Evolutionary conservation across 1,140 invertebrate genomes (phyloP).

Genomic region (Schlechtendalia chinensis): DNA sequence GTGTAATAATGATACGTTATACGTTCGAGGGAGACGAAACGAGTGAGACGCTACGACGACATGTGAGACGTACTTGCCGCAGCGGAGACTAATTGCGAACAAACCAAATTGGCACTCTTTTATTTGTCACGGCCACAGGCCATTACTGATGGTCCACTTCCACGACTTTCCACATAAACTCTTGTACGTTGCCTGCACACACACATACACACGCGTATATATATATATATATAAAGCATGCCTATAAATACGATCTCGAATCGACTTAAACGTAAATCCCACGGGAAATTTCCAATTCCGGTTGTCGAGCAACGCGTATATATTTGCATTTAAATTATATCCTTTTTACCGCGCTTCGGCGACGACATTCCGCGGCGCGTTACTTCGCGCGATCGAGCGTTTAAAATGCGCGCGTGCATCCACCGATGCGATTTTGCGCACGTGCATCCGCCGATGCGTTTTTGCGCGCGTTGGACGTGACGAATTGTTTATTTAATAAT

Average conservation of each 20-base stretch:
- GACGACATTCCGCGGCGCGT: not conserved
- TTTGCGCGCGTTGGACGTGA: not conserved
- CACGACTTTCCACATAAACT: too few species aligned
- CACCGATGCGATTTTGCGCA: constrained; percentile 2
- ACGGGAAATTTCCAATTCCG: constrained; percentile 19
- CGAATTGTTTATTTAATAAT: constrained; percentile 4
- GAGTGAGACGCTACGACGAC: too few species aligned
- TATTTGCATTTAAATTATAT: constrained; percentile 33
- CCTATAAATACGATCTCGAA: not conserved
- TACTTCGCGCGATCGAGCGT: not conserved
- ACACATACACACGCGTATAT: too few species aligned
- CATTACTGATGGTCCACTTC: too few species aligned
- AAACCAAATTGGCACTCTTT: not conserved
- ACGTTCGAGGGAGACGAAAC: not conserved
- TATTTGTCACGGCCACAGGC: too few species aligned
- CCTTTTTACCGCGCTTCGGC: not conserved
- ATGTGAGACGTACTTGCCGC: too few species aligned
- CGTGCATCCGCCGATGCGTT: constrained; percentile 13
- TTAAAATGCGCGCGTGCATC: constrained; percentile 7
- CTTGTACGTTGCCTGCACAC: too few species aligned
- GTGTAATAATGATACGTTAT: too few species aligned
- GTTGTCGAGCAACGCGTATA: not conserved
- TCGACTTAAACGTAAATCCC: constrained; percentile 13
- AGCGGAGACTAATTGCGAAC: not conserved
- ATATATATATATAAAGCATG: too few species aligned